Conservation (phyloP, 2,797 vertebrate species). For the Enteromius viviparus region DNA sequence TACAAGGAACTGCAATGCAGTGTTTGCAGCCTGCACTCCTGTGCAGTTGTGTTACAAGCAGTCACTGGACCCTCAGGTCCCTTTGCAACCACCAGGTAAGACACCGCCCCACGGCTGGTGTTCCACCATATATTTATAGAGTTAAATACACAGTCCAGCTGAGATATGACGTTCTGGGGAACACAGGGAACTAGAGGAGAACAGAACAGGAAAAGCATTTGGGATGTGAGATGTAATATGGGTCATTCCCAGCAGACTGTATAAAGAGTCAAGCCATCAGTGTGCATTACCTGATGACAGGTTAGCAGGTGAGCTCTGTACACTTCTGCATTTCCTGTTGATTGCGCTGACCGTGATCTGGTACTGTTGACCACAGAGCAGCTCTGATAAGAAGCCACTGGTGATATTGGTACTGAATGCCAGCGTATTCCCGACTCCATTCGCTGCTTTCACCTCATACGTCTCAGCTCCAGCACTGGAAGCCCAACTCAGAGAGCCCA, state of each 20-base stretch:
- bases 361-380: constrained; percentile 36
- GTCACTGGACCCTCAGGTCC: constrained; percentile 56
- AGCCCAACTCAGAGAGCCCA: constrained; percentile 61
- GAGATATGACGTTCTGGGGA: constrained; percentile 9
- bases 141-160: constrained; percentile 9
- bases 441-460: constrained; percentile 24
- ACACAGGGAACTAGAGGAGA: constrained; percentile 28
- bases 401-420: constrained; percentile 48
- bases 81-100: constrained; percentile 68
- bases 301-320: background rate
- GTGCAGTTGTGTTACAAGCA: background rate
- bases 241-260: background rate
- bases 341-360: constrained; percentile 1
- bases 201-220: background rate
- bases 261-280: background rate
- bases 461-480: constrained; percentile 63
- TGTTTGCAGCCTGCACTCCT: constrained; percentile 15
- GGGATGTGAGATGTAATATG: background rate
- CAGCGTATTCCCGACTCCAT: background rate
- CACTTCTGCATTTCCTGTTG: constrained; percentile 1
- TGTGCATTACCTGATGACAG: constrained; percentile 11
- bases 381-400: constrained; percentile 21
- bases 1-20: constrained; percentile 35
- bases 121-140: background rate
- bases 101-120: constrained; percentile 39